Percentiles rank a stretch among this genome's conserved stretches.
Conservation (phyloP, 2,888 invertebrate genomes). For the Petrolisthes manimaculis region DNA sequence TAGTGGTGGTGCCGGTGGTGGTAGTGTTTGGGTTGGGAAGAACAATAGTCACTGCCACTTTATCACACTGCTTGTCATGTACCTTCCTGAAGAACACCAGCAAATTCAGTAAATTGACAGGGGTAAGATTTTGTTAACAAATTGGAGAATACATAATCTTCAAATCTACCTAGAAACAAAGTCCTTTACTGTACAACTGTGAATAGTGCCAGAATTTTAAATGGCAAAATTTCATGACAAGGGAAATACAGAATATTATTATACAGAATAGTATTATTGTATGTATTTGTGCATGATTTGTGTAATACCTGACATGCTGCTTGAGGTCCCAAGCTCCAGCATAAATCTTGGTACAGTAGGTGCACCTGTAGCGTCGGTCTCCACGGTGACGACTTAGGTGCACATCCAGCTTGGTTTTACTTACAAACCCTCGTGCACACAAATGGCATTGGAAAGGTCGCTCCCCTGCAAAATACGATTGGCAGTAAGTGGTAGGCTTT, state of each 20-base stretch:
- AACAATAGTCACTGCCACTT: constrained; percentile 49
- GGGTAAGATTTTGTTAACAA: too few relatives aligned
- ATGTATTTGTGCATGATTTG: too few relatives aligned
- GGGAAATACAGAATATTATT: too few relatives aligned
- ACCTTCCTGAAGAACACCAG: constrained; percentile 31
- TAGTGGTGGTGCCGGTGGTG: constrained; percentile 4
- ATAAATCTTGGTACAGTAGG: constrained; percentile 63
- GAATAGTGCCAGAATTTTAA: too few relatives aligned
- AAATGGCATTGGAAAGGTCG: constrained; percentile 61
- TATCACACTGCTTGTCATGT: constrained; percentile 54
- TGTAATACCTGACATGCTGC: constrained; percentile 56
- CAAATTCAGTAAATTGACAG: neutral
- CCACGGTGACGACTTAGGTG: constrained; percentile 65
- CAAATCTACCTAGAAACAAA: too few relatives aligned
- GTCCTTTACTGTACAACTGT: too few relatives aligned
- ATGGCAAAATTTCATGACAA: too few relatives aligned
- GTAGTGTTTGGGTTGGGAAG: constrained; percentile 22
- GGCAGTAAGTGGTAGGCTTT: neutral
- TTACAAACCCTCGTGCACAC: constrained; percentile 60
- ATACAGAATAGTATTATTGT: too few relatives aligned
- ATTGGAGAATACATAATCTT: too few relatives aligned
- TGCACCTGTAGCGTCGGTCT: constrained; percentile 61
- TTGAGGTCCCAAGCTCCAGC: constrained; percentile 62
- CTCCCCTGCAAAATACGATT: constrained; percentile 43
- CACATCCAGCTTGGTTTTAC: constrained; percentile 63